phyloP scores from a whole-genome alignment of 1,140 invertebrate species.

The Ylistrum balloti region DNA sequence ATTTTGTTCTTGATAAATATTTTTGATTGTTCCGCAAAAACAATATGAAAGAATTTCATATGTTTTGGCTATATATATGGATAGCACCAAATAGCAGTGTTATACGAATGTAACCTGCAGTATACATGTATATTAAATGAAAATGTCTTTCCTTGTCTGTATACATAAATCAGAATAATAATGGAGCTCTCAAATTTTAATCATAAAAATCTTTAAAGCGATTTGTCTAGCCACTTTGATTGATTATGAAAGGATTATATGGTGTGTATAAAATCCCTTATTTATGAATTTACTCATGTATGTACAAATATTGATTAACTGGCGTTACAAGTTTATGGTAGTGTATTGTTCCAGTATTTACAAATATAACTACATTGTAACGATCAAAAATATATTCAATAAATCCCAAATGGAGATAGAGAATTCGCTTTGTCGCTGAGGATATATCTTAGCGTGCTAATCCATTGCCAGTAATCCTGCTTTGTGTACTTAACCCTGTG shows the following conservation, averaged over 20 bases:
- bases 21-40: too few relatives aligned
- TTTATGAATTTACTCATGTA: not conserved
- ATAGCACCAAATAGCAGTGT: too few relatives aligned
- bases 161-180: too few relatives aligned
- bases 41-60: too few relatives aligned
- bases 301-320: not conserved
- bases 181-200: too few relatives aligned
- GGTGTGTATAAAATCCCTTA: not conserved
- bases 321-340: not conserved
- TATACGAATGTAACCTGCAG: too few relatives aligned
- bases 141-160: too few relatives aligned
- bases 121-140: too few relatives aligned
- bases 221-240: not conserved
- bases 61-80: too few relatives aligned
- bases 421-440: not conserved
- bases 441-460: not conserved
- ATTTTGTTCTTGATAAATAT: too few relatives aligned
- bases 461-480: not conserved
- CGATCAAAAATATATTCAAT: not conserved
- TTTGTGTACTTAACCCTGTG: not conserved
- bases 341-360: slow-evolving; percentile 21
- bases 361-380: not conserved
- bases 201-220: not conserved
- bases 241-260: not conserved
- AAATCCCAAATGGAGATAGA: not conserved